Evolutionary conservation across 1,140 invertebrate genomes (phyloP), one percentile per base, ranked within the genome.

Genomic region (Ostrea edulis): DNA sequence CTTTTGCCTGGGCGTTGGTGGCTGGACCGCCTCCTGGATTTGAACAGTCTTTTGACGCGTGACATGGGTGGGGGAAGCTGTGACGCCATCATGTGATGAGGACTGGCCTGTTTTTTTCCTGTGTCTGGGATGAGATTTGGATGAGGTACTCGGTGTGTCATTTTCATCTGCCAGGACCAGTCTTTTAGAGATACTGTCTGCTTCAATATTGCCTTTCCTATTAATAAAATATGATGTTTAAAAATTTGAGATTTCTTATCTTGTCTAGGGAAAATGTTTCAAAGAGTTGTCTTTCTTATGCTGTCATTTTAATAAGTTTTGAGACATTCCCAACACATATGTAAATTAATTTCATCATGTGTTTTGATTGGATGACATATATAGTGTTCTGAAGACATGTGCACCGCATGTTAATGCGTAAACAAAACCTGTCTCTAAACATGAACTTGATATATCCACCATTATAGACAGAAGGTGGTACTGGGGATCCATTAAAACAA

Each of bases 141-240:
- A 77, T 29, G 68, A 77, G 35, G 68, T 77, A 35, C 68, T 29
- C 11, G 68, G 68, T 12, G 68, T 77, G 29, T 77, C 68, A 77
- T 77, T 77, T 77, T 77, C 68, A 29, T 77, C 68, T 62, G 58
- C 58, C 14, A 44, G 11, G 29, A 25, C 68, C 65, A 88, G 87
- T 85, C 87, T 87, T 52, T 88, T 89, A n/a, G 51, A 82, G 55
- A 91, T 62, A 86, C 82, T 89, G 25, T 90, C 87, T 35, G 86
- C 86, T 77, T 90, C 89, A 77, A 90, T 65, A 53, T 83, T 81
- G 22, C 77, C 51, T 82, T 90, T 88, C 29, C 68, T 77, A 25
- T 35, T 12, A 11, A 29, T 12, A 29, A 17, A 29, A 12, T 29
- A 35, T 29, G 12, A 25, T 25, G 12, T 25, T 22, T 9, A 71